Conservation (phyloP, 1,140 invertebrate species). For the Sesamia nonagrioides region DNA sequence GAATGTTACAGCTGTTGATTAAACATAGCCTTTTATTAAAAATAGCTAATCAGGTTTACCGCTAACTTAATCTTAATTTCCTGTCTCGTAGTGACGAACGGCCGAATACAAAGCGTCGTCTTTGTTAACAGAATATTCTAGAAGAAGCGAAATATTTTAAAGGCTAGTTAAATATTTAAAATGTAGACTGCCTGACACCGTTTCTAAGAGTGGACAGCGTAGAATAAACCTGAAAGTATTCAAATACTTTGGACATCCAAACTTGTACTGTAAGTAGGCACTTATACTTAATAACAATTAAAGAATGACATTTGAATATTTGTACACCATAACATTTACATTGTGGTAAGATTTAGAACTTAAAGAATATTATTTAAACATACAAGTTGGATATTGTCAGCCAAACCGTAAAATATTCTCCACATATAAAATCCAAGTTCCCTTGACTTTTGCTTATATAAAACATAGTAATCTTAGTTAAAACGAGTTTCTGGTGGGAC, state of each 20-base stretch:
- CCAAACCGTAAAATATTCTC: too few species aligned
- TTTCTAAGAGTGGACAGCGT: too few species aligned
- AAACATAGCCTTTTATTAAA: not conserved
- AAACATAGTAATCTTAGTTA: constrained; percentile 23
- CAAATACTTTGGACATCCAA: not conserved
- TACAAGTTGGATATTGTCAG: too few species aligned
- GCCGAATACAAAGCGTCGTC: not conserved
- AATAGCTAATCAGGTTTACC: not conserved
- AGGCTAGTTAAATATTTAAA: not conserved
- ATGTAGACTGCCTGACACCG: too few species aligned
- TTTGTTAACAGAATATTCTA: not conserved
- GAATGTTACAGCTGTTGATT: not conserved
- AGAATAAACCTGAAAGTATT: too few species aligned
- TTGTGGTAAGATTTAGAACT: too few species aligned
- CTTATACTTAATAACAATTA: too few species aligned
- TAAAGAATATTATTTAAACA: too few species aligned
- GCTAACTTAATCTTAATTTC: constrained; percentile 6
- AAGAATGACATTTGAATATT: too few species aligned
- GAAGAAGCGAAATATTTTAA: not conserved
- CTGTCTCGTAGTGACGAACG: not conserved
- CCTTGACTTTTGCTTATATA: constrained; percentile 17
- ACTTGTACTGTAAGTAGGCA: not conserved
- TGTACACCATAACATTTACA: too few species aligned
- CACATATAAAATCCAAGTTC: not conserved
- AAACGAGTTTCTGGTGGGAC: constrained; percentile 39